Evolutionary conservation across 2,888 invertebrate genomes (phyloP).

Genomic region (Amiota minor): DNA sequence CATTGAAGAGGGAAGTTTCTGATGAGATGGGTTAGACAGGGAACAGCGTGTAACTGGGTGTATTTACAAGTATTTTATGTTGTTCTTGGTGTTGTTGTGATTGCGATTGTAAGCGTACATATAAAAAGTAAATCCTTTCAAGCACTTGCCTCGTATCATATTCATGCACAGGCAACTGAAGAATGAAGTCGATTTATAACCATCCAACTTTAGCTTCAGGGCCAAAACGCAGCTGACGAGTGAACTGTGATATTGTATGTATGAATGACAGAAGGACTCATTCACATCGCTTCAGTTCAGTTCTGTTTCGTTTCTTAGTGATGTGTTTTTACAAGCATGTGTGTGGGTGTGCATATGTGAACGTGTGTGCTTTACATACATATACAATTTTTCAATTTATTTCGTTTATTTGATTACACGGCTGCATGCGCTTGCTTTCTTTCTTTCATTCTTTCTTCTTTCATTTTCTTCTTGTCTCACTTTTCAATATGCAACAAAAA

Average conservation of each 20-base stretch:
- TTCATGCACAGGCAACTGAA: no score
- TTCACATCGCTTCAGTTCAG: background rate
- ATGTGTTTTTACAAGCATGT: background rate
- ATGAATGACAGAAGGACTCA: background rate
- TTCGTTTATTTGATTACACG: constrained; percentile 4
- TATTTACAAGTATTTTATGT: no score
- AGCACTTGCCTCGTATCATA: no score
- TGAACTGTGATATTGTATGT: background rate
- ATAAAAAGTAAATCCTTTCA: no score
- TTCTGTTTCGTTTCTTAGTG: background rate
- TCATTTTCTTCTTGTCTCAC: no score
- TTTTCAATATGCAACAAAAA: no score
- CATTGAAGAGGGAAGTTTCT: background rate
- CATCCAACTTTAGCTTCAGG: no score
- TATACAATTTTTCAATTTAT: constrained; percentile 15
- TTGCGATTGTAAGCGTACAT: background rate
- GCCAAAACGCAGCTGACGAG: background rate
- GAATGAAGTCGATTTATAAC: no score
- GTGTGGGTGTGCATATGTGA: background rate
- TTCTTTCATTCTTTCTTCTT: background rate
- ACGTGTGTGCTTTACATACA: background rate
- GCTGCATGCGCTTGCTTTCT: background rate
- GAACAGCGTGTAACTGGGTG: no score
- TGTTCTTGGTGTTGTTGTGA: background rate
- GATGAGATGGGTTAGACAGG: background rate